phyloP scores from a whole-genome alignment of 2,113 vertebrate genomes.

The Argyrosomus japonicus region DNA sequence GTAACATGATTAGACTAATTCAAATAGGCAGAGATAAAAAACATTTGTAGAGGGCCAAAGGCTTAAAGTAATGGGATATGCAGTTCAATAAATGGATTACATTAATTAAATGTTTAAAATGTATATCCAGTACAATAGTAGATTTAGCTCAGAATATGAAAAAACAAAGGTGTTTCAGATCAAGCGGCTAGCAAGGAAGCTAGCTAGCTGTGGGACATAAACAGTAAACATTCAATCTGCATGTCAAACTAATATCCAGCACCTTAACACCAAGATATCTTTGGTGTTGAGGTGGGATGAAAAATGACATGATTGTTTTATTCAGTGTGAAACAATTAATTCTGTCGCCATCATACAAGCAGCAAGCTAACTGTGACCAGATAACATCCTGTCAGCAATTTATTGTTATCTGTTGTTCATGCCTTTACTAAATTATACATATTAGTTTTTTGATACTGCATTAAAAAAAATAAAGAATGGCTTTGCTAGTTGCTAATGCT shows the following conservation, averaged over 20 bases:
- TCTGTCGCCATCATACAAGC: conserved; percentile 9
- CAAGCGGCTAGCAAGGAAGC: neutral
- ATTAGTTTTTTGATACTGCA: neutral
- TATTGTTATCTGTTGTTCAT: conserved; percentile 28
- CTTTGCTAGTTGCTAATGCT: conserved; percentile 23
- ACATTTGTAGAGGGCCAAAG: too few species aligned
- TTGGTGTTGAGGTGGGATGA: neutral
- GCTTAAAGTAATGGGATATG: neutral
- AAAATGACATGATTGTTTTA: conserved; percentile 10
- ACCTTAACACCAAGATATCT: neutral
- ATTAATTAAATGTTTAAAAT: neutral
- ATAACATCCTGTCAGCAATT: conserved; percentile 18
- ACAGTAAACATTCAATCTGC: conserved; percentile 8
- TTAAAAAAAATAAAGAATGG: conserved; percentile 9
- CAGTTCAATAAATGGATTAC: neutral
- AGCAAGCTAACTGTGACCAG: conserved; percentile 8
- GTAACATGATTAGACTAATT: neutral
- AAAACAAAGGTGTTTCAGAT: neutral
- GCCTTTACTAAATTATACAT: neutral
- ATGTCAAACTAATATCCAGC: conserved; percentile 2
- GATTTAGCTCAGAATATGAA: too few species aligned
- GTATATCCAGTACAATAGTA: neutral
- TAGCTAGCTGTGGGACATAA: neutral
- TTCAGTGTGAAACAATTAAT: conserved; percentile 1
- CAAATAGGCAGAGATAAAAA: too few species aligned